Conservation (phyloP, 2,113 vertebrate species). For the Opisthocomus hoazin region DNA sequence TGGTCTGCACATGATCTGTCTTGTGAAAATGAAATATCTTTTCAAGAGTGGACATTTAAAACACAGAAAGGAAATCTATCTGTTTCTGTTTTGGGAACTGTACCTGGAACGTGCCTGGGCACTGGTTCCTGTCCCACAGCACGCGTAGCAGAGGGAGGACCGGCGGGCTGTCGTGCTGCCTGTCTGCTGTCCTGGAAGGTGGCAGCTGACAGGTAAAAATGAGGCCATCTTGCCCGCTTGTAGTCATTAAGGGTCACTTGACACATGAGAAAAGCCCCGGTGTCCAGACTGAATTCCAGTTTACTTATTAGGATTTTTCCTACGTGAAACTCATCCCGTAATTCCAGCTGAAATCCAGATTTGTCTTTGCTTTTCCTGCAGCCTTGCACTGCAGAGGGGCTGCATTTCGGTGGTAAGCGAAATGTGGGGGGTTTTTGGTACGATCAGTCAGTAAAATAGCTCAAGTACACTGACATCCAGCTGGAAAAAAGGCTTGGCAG, state of each 20-base stretch:
- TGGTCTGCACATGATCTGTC: neutral
- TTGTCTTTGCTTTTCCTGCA: neutral
- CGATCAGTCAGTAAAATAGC: neutral
- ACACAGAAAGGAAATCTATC: neutral
- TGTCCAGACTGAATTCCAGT: neutral
- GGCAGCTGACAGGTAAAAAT: neutral
- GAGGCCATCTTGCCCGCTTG: neutral
- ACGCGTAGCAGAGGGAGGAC: neutral
- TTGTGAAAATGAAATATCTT: neutral
- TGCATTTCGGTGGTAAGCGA: neutral
- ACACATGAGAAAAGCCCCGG: neutral
- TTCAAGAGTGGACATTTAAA: neutral
- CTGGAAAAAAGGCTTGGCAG: neutral
- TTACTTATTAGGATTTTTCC: neutral
- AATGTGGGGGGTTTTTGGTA: rapidly evolving
- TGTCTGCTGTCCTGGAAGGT: neutral
- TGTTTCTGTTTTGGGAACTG: neutral
- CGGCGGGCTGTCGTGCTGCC: rapidly evolving
- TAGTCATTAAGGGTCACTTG: neutral
- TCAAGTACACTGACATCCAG: neutral
- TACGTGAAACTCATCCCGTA: neutral
- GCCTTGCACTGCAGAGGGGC: neutral
- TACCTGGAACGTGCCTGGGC: neutral
- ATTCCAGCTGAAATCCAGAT: neutral
- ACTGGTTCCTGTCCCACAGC: neutral